phyloP scores from a whole-genome alignment of 2,797 vertebrate genomes.

The Peromyscus nudipes region DNA sequence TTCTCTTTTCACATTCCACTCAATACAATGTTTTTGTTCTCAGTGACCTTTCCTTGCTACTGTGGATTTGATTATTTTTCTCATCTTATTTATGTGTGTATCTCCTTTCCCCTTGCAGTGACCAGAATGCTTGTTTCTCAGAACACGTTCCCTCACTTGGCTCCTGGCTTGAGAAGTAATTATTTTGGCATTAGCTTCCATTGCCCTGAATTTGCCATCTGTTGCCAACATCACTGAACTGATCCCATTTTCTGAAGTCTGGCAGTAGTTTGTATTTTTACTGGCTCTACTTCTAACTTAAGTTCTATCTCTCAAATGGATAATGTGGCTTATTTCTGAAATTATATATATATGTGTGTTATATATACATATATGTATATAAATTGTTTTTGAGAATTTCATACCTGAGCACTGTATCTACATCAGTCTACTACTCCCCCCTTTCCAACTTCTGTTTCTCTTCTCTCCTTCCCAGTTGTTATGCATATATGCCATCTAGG shows the following conservation, averaged over 20 bases:
- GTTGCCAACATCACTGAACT: conserved; percentile 79
- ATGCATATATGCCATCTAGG: neutral
- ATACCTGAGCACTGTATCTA: neutral
- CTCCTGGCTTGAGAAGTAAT: conserved; percentile 83
- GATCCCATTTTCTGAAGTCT: conserved; percentile 76
- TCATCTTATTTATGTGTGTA: neutral
- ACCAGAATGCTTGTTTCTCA: conserved; percentile 80
- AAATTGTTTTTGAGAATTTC: neutral
- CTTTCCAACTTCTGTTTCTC: neutral
- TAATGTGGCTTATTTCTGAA: conserved; percentile 57
- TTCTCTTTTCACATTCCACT: neutral
- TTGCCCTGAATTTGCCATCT: conserved; percentile 84
- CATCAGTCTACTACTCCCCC: neutral
- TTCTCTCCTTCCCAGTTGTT: neutral
- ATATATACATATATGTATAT: neutral
- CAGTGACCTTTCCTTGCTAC: neutral
- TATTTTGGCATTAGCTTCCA: conserved; percentile 81
- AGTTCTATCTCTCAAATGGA: conserved; percentile 39
- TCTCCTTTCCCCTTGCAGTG: conserved; percentile 69
- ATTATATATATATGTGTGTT: neutral
- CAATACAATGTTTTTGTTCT: conserved; percentile 27
- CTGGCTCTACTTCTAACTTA: conserved; percentile 72
- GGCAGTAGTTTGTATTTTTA: conserved; percentile 69
- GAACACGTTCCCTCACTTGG: conserved; percentile 69
- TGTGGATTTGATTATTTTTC: conserved; percentile 52